Conservation (phyloP, 2,888 invertebrate species). For the Eucriotettix oculatus region DNA sequence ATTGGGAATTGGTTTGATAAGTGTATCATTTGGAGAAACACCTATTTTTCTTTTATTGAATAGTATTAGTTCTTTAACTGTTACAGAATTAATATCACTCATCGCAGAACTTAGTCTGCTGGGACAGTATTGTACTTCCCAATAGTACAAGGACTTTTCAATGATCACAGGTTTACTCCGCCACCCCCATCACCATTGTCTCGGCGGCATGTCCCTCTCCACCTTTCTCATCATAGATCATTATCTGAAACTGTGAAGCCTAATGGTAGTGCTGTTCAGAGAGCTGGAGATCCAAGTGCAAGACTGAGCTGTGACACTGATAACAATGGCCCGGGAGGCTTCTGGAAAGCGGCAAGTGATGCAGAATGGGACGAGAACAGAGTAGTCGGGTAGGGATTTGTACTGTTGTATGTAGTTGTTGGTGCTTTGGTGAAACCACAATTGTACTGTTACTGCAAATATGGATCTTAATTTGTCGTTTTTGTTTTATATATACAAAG, state of each 20-base stretch:
- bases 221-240: constrained; percentile 14
- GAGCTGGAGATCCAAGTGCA: neutral
- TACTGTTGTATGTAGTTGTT: neutral
- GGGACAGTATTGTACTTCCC: no score
- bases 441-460: no score
- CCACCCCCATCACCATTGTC: constrained; percentile 18
- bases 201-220: constrained; percentile 18
- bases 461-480: no score
- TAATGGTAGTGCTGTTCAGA: constrained; percentile 4
- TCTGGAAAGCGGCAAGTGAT: constrained; percentile 8
- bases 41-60: no score
- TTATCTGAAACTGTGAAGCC: constrained; percentile 9
- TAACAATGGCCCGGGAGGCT: constrained; percentile 3
- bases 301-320: neutral
- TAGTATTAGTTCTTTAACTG: no score
- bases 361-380: constrained; percentile 15
- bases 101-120: no score
- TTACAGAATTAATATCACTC: no score
- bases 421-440: no score
- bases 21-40: no score
- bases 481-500: no score
- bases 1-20: no score
- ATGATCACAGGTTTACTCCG: constrained; percentile 14
- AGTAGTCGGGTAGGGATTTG: constrained; percentile 14
- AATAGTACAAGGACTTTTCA: no score